Conservation (phyloP, 2,113 vertebrate species). For the Oncorhynchus mykiss region DNA sequence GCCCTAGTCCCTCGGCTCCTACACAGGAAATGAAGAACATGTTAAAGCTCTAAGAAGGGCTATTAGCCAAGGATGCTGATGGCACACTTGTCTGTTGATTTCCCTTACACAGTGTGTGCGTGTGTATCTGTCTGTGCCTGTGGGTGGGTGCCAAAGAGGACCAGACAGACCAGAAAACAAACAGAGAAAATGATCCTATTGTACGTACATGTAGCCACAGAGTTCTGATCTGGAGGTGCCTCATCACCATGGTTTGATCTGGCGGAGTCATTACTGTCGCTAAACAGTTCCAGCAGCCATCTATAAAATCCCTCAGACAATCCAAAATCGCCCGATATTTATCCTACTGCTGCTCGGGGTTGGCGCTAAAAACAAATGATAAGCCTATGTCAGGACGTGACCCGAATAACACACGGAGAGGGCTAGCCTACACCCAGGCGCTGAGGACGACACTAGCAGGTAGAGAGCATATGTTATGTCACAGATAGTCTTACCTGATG, state of each 20-base stretch:
- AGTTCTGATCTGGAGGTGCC: neutral
- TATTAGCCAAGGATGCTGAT: slow-evolving; percentile 19
- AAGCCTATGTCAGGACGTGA: neutral
- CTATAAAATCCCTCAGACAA: neutral
- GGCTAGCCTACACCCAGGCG: no score
- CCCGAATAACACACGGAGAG: neutral
- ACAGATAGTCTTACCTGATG: neutral
- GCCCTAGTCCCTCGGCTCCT: slow-evolving; percentile 44
- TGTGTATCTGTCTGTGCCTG: no score
- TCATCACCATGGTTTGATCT: neutral
- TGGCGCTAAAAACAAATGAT: neutral
- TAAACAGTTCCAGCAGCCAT: neutral
- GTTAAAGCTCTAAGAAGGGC: no score
- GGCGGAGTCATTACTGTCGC: neutral
- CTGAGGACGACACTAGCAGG: neutral
- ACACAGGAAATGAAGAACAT: slow-evolving; percentile 3
- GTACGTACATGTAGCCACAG: neutral
- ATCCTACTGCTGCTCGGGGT: neutral
- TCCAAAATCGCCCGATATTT: neutral
- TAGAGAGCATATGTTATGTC: neutral
- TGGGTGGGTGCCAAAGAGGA: neutral
- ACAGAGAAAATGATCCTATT: neutral
- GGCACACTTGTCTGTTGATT: slow-evolving; percentile 28
- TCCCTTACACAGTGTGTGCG: slow-evolving; percentile 5
- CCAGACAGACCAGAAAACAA: neutral